Base-by-base conservation (phyloP, 1,140 invertebrate genomes). In the Lucilia sericata region DNA sequence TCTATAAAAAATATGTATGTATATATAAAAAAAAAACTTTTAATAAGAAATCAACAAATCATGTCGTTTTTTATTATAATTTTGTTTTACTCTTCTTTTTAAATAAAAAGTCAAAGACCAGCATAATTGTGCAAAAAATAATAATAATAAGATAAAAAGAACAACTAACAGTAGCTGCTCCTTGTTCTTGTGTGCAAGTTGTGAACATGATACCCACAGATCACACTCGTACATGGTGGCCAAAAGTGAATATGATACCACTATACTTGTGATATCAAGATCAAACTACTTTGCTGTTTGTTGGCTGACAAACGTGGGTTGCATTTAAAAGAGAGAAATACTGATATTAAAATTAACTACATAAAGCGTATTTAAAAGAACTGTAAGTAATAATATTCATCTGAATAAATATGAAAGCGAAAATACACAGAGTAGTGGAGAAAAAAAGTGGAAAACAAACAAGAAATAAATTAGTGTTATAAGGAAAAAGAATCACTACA, bases 171-270 rank as follows among this genome's bases (percentile, higher is more conserved):
- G 65, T 70, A 70, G 65, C 65, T 70, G 55, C 55, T 60, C n/a
- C 65, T 70, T 70, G 21, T 70, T 30, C 25, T 30, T 70, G 14
- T 17, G 55, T n/a, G 55, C n/a, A n/a, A 21, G 19, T 70, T 19
- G 19, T 21, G 65, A 21, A 70, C 65, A 21, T 70, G 65, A 70
- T 70, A 70, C 65, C 65, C 65, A 70, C 65, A 70, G 65, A 19
- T 70, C 65, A 70, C 65, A 70, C 65, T 70, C n/a, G n/a, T 70
- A 21, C 9, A 70, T 70, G 65, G 65, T 70, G 65, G 65, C 65
- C 65, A 70, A 70, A 70, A 19, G 65, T 19, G 19, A 70, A 70
- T 70, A 25, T 70, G 65, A 70, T 70, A 70, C 65, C 65, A 21
- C n/a, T 70, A 70, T 70, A 21, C 14, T 60, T n/a, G 55, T 60